These are phyloP conservation scores for Aplodontia rufa DNA, from an alignment of 2,113 vertebrate genomes.

Conservation along the genomic window DNA sequence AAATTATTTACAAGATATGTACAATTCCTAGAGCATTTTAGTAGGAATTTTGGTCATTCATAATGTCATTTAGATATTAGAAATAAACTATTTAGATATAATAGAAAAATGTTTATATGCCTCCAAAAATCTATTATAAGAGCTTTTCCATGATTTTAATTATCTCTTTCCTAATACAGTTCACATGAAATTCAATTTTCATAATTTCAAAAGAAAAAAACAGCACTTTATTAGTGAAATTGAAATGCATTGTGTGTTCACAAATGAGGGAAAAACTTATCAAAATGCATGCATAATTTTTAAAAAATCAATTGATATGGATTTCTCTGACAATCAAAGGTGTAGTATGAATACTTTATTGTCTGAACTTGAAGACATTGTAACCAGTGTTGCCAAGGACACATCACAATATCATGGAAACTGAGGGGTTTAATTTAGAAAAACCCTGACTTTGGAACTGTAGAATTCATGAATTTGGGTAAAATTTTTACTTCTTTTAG, in stretches of 20 bases:
- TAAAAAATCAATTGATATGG: conserved; percentile 75
- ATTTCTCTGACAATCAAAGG: conserved; percentile 76
- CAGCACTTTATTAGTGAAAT: conserved; percentile 70
- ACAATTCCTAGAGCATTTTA: not conserved
- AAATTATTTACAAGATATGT: conserved; percentile 36
- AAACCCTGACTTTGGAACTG: conserved; percentile 2
- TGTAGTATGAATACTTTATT: conserved; percentile 74
- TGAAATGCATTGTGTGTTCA: conserved; percentile 72
- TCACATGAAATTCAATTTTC: conserved; percentile 68
- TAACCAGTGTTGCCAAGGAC: conserved; percentile 41
- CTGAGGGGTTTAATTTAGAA: conserved; percentile 42
- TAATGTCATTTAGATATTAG: conserved; percentile 39
- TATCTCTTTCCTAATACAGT: conserved; percentile 63
- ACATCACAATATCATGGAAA: not conserved
- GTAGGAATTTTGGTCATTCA: conserved; percentile 54
- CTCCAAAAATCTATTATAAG: conserved; percentile 54
- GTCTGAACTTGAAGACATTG: conserved; percentile 45
- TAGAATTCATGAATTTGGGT: conserved; percentile 15
- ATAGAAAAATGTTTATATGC: conserved; percentile 61
- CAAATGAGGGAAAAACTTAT: conserved; percentile 69
- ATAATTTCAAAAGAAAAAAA: conserved; percentile 66
- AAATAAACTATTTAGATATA: conserved; percentile 58
- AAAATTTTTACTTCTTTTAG: not conserved
- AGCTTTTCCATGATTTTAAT: conserved; percentile 70
- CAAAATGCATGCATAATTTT: conserved; percentile 75